phyloP scores from a whole-genome alignment of 2,888 invertebrate genomes.

The Baronia brevicornis region DNA sequence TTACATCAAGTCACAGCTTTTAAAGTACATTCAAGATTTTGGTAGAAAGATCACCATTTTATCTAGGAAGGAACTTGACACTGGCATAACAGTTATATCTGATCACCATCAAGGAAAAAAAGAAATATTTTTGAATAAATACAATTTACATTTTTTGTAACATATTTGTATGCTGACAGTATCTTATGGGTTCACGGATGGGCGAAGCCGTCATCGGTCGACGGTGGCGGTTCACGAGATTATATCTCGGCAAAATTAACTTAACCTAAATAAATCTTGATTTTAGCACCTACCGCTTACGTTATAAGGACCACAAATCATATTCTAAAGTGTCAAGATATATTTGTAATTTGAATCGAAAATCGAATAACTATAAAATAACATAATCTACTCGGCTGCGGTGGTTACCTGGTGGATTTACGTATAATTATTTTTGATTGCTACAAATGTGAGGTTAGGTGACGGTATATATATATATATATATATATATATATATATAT shows the following conservation, averaged over 20 bases:
- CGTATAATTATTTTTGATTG: conserved; percentile 55
- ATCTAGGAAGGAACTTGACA: too few relatives aligned
- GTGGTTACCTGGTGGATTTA: conserved; percentile 49
- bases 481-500: too few relatives aligned
- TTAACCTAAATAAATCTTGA: conserved; percentile 14
- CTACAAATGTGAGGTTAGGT: conserved; percentile 26
- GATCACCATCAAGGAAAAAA: too few relatives aligned
- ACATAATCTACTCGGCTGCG: conserved; percentile 52
- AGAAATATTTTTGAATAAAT: not conserved
- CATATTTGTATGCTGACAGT: conserved; percentile 33
- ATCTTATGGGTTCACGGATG: conserved; percentile 53
- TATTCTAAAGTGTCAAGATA: conserved; percentile 11
- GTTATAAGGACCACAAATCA: conserved; percentile 19
- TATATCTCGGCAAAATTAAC: conserved; percentile 31
- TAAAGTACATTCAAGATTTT: too few relatives aligned
- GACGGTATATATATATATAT: conserved; percentile 14
- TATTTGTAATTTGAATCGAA: conserved; percentile 25
- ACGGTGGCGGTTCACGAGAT: conserved; percentile 41
- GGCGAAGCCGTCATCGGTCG: conserved; percentile 50
- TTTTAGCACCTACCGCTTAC: conserved; percentile 17
- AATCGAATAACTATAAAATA: conserved; percentile 40
- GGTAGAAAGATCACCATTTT: too few relatives aligned
- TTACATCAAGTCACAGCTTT: too few relatives aligned
- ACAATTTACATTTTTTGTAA: not conserved
- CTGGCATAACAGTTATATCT: too few relatives aligned